phyloP scores from a whole-genome alignment of 2,797 vertebrate species.

The Mastacembelus armatus region DNA sequence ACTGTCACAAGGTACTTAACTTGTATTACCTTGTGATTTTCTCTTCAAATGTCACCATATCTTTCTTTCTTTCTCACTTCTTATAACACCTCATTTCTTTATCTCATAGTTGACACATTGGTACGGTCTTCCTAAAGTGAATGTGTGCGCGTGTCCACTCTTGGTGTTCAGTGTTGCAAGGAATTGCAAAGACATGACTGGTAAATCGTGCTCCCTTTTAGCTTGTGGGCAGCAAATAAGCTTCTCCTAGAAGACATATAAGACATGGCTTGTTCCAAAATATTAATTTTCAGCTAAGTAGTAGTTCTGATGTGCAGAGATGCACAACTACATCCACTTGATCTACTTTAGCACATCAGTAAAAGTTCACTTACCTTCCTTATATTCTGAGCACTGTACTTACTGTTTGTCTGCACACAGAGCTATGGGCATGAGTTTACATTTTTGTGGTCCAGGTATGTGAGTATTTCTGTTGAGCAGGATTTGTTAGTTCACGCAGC shows the following conservation, averaged over 20 bases:
- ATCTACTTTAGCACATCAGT: not conserved
- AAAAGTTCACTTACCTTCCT: not conserved
- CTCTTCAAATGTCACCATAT: conserved; percentile 21
- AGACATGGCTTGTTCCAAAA: not conserved
- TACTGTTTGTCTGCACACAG: conserved; percentile 8
- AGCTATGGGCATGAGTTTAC: conserved; percentile 6
- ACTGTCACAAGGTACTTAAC: conserved; percentile 53
- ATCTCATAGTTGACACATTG: too few species aligned
- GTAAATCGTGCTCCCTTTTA: not conserved
- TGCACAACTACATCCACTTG: not conserved
- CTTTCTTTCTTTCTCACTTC: not conserved
- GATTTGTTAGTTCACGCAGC: conserved; percentile 52
- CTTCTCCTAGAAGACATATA: not conserved
- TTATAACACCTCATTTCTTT: not conserved
- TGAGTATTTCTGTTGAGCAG: conserved; percentile 24
- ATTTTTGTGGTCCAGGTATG: conserved; percentile 2
- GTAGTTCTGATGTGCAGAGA: not conserved
- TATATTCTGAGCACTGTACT: not conserved
- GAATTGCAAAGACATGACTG: too few species aligned
- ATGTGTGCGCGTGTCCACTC: too few species aligned
- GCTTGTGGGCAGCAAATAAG: not conserved
- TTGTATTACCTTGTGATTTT: conserved; percentile 38
- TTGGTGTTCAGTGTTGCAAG: too few species aligned
- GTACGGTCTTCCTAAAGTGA: too few species aligned
- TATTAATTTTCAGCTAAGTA: not conserved